phyloP scores from a whole-genome alignment of 1,140 invertebrate species.

The Drosophila carrolli region DNA sequence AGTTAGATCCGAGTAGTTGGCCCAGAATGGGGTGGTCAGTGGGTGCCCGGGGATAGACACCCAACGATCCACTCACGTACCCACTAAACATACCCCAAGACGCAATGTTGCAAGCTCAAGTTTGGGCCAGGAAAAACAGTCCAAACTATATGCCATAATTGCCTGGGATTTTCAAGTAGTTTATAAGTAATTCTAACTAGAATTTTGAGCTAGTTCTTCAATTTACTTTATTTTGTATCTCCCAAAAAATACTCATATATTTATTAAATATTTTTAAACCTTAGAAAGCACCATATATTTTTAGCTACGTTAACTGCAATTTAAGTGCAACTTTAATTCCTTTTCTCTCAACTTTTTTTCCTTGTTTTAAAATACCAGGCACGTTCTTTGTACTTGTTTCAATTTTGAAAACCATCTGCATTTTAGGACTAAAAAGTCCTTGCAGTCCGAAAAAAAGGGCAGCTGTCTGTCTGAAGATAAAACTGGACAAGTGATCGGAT shows the following conservation, averaged over 20 bases:
- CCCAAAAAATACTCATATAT: too few relatives aligned
- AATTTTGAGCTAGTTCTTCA: too few relatives aligned
- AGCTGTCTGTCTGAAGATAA: slow-evolving; percentile 21
- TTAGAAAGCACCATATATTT: too few relatives aligned
- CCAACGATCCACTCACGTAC: background rate
- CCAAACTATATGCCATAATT: background rate
- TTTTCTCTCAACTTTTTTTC: background rate
- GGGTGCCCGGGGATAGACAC: background rate
- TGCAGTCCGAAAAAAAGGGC: slow-evolving; percentile 26
- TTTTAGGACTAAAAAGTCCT: slow-evolving; percentile 1
- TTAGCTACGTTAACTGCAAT: background rate
- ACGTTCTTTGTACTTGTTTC: slow-evolving; percentile 7
- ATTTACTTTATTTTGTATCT: too few relatives aligned
- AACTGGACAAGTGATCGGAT: slow-evolving; percentile 4
- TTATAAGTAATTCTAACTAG: background rate
- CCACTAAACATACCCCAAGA: background rate
- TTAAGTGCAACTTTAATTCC: background rate
- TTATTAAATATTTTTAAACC: too few relatives aligned
- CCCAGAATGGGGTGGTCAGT: slow-evolving; percentile 3
- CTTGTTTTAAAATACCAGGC: background rate
- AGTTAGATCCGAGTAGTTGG: slow-evolving; percentile 1
- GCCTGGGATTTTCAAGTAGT: background rate
- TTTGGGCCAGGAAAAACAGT: background rate
- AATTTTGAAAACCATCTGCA: slow-evolving; percentile 24
- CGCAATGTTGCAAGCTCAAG: background rate